Evolutionary conservation across 2,888 invertebrate genomes (phyloP), one percentile per base, ranked within the genome.

Genomic region (Diaperis boleti): DNA sequence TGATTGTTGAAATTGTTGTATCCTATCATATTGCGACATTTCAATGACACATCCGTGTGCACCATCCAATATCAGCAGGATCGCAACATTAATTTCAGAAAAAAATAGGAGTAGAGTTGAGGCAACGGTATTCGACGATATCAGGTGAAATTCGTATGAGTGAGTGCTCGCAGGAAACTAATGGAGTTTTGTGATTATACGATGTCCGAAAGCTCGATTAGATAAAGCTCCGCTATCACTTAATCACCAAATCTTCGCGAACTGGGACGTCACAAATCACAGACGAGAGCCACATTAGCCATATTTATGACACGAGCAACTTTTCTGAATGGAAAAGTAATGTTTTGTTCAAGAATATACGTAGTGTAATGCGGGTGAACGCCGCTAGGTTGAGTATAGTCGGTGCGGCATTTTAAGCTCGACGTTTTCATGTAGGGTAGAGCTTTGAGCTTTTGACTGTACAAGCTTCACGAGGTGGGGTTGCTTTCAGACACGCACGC

Each of bases 1-100:
- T 89, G 87, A 73, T 81, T 81, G 82, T 86, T 88, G 82, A 87
- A 88, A 84, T 86, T 89, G 84, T 87, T 89, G 85, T 90, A 91
- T 76, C 89, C 89, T 85, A 91, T 90, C 88, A 90, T 90, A 83
- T 83, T 88, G 84, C 86, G 86, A 82, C 88, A 87, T 87, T 84
- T 83, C 79, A 77, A 52, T 52, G 52, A 20, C 22, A 52, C 52
- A 52, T 52, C 52, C 37, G 74, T 64, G 70, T 78, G 76, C 74
- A 78, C 78, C 77, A 76, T 77, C 67, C 72, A 75, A 47, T 20
- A 22, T 45, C 29, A 18, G 15, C 31, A 26, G 54, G 10, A 52
- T 37, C 18, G 8, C n/a, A 37, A 7, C 10, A 7, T 10, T n/a
- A 33, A 37, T 11, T 37, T 13, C 37, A 11, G 20, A 49, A 17